Evolutionary conservation across 2,888 invertebrate species (phyloP).

Genomic region (Drosophila parthenogenetica): DNA sequence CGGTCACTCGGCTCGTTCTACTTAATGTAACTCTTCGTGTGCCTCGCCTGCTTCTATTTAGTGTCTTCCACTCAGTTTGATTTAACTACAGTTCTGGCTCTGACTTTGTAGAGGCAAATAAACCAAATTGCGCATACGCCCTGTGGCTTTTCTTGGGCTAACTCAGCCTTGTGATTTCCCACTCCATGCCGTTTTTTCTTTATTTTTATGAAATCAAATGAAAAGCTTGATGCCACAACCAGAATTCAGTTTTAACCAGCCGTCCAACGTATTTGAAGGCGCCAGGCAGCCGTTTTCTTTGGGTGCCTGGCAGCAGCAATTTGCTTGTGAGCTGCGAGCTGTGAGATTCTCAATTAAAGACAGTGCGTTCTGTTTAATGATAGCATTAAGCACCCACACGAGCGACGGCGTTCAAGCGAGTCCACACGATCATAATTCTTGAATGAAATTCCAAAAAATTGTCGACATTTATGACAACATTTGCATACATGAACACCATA

Average conservation of each 20-base stretch:
- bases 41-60: not conserved
- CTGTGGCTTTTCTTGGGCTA: conserved; percentile 39
- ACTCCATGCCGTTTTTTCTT: conserved; percentile 5
- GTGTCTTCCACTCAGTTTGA: conserved; percentile 11
- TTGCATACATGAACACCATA: conserved; percentile 78
- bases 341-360: conserved; percentile 55
- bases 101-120: conserved; percentile 43
- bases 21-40: too few species aligned
- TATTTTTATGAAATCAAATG: conserved; percentile 51
- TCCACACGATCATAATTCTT: conserved; percentile 52
- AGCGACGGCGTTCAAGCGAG: conserved; percentile 15
- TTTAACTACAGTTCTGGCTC: conserved; percentile 2
- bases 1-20: not conserved
- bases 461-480: conserved; percentile 78
- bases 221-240: conserved; percentile 23
- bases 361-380: conserved; percentile 36
- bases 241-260: conserved; percentile 45
- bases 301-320: conserved; percentile 31
- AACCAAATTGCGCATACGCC: conserved; percentile 69
- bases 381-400: conserved; percentile 45
- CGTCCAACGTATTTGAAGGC: conserved; percentile 13
- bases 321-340: conserved; percentile 20
- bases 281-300: conserved; percentile 35
- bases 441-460: conserved; percentile 52
- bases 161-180: conserved; percentile 54